Conservation (phyloP, 2,113 vertebrate species). For the Peromyscus polionotus region DNA sequence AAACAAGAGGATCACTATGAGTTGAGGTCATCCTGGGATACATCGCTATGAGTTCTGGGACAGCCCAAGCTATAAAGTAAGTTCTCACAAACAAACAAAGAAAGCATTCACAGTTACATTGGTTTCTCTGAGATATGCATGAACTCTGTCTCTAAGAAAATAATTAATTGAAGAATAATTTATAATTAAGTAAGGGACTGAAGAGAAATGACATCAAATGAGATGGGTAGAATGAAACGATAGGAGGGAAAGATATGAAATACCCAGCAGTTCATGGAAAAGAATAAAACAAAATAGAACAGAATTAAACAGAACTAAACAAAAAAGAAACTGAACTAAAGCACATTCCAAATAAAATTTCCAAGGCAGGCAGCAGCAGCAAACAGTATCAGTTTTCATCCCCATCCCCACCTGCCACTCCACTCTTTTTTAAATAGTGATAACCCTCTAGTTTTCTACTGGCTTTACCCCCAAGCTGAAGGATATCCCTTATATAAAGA, state of each 20-base stretch:
- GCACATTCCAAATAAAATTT: not conserved
- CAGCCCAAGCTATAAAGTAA: not conserved
- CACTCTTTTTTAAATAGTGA: too few relatives aligned
- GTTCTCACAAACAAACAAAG: not conserved
- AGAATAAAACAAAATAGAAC: not conserved
- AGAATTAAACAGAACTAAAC: not conserved
- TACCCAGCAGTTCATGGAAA: not conserved
- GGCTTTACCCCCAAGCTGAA: not conserved
- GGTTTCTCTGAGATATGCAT: constrained; percentile 18
- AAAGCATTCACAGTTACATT: not conserved
- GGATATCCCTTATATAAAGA: not conserved
- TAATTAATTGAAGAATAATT: not conserved
- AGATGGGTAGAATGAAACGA: not conserved
- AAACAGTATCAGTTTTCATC: not conserved
- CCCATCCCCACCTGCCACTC: too few relatives aligned
- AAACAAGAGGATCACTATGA: not conserved
- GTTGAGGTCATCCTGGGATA: not conserved
- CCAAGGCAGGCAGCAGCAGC: not conserved
- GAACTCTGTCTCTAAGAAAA: not conserved
- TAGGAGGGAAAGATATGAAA: not conserved
- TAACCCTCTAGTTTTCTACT: not conserved
- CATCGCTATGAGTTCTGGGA: not conserved
- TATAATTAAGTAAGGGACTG: not conserved
- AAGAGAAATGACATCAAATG: not conserved
- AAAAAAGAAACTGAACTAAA: not conserved